Evolutionary conservation across 2,797 vertebrate genomes (phyloP), one percentile per base, ranked within the genome.

Genomic region (Adrianichthys oophorus): DNA sequence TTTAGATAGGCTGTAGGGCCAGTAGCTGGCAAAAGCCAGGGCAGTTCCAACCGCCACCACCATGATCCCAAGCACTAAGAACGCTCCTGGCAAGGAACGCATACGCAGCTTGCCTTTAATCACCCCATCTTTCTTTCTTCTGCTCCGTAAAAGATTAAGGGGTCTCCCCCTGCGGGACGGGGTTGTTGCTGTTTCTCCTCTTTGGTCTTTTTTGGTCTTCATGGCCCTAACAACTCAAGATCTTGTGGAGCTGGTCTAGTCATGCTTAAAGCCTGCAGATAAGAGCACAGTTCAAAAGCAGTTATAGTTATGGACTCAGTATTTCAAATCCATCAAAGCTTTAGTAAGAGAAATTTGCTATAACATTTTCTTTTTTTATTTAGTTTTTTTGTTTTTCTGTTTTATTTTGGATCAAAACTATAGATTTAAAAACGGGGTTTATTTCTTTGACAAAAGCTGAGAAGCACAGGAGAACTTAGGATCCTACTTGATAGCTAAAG

Each of bases 1-100:
- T 6, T 72, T 68, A 0, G 86, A 86, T 1, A 83, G 56, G 29
- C 90, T 86, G 76, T 96, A 93, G 2, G 96, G 95, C 97, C 97
- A 98, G 85, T 98, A 98, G n/a, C 96, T 96, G 0, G 94, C 95
- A 72, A 98, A 94, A 0, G 96, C 97, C 4, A 98, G 90, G 8
- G 91, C 94, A 15, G 95, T 94, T 74, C 97, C 97, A 59, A 95
- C 93, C 48, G 95, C 76, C 7, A 99, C 96, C 48, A 99, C 94
- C 0, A 95, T 69, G 48, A 95, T 62, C 6, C 96, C 97, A 69
- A 97, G 86, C 68, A 96, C 83, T 46, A 97, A 86, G 58, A 98
- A 98, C 32, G 92, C 94, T 47, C 97, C 97, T 0, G 97, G 94
- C 0, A 94, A 81, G 0, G 97, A 98, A 67, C 93, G 94, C 78